Evolutionary conservation across 1,140 invertebrate genomes (phyloP).

Genomic region (Oedothorax gibbosus): DNA sequence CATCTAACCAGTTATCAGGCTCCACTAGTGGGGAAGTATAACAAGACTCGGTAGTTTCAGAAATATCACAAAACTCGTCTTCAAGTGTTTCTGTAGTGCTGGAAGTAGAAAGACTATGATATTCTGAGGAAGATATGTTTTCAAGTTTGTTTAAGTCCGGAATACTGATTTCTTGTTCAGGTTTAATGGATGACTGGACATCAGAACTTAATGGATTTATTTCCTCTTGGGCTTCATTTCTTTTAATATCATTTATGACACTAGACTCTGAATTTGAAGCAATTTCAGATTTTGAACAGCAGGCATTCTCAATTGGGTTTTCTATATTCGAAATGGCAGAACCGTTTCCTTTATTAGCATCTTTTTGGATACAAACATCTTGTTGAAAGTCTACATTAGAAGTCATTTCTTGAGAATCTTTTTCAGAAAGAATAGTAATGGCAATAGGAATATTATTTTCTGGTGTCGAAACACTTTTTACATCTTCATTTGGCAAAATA

Average conservation of each 20-base stretch:
- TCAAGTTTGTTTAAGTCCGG: neutral
- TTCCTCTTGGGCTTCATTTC: neutral
- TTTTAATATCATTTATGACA: neutral
- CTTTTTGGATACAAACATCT: neutral
- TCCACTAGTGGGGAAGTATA: neutral
- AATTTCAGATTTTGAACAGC: too few relatives aligned
- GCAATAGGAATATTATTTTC: too few relatives aligned
- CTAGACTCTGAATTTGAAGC: too few relatives aligned
- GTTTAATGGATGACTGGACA: neutral
- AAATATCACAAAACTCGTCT: constrained; percentile 14
- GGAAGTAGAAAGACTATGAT: neutral
- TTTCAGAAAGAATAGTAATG: too few relatives aligned
- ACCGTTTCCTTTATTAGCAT: too few relatives aligned
- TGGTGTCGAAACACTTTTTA: neutral
- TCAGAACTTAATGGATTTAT: neutral
- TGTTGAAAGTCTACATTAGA: neutral
- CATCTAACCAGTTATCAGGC: neutral
- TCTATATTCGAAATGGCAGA: too few relatives aligned
- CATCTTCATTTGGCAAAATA: neutral
- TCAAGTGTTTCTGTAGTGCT: neutral
- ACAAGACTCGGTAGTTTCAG: neutral
- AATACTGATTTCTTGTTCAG: neutral
- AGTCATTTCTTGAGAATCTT: neutral
- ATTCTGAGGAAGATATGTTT: too few relatives aligned
- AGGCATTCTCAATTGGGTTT: too few relatives aligned